phyloP scores from a whole-genome alignment of 2,797 vertebrate genomes.

The Thripadectes ignobilis region DNA sequence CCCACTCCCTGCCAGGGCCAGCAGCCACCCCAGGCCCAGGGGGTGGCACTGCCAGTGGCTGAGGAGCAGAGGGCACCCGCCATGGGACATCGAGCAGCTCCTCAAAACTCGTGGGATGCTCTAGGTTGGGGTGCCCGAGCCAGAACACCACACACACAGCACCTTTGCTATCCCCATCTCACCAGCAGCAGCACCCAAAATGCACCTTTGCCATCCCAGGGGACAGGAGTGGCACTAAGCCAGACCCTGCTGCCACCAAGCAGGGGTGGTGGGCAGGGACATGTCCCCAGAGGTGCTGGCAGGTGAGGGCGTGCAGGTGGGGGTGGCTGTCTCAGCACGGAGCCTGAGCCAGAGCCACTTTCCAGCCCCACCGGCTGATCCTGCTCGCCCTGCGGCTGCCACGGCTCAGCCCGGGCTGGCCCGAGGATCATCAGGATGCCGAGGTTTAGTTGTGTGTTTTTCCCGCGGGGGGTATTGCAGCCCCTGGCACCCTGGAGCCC shows the following conservation, averaged over 20 bases:
- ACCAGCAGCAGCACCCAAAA: not conserved
- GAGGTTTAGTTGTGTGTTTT: not conserved
- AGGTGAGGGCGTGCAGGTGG: not conserved
- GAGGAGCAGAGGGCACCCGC: not conserved
- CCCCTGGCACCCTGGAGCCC: not conserved
- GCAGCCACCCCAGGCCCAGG: not conserved
- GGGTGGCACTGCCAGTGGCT: not conserved
- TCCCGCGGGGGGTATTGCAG: fast-evolving
- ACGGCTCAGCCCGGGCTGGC: fast-evolving
- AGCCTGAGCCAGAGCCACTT: not conserved
- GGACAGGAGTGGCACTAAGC: not conserved
- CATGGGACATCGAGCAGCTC: fast-evolving
- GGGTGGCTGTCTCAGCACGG: not conserved
- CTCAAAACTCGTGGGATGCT: not conserved
- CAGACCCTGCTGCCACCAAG: not conserved
- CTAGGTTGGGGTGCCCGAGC: fast-evolving
- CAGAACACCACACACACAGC: not conserved
- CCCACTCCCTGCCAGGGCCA: not conserved
- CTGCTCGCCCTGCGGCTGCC: not conserved
- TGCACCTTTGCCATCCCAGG: fast-evolving
- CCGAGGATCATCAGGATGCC: not conserved
- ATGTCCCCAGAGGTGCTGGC: fast-evolving
- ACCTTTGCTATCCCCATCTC: not conserved
- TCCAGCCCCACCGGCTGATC: not conserved
- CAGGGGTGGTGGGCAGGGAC: not conserved